These are phyloP conservation scores for Lasioglossum vierecki DNA, from an alignment of 2,888 invertebrate genomes.

Conservation along the genomic window DNA sequence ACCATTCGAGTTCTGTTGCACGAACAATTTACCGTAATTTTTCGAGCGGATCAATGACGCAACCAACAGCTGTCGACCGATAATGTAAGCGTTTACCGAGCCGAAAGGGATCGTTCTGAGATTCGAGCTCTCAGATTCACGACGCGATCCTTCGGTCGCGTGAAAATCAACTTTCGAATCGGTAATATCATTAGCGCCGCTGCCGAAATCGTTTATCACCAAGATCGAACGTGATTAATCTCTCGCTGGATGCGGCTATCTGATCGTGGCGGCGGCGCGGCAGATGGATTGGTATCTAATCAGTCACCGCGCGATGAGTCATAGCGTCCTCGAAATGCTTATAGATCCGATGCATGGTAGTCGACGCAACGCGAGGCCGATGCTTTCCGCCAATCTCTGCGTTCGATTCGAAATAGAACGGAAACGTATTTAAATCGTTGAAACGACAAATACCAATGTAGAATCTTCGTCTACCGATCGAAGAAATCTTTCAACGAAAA, in stretches of 20 bases:
- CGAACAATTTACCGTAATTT: conserved; percentile 41
- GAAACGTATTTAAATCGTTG: neutral
- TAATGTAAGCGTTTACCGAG: conserved; percentile 8
- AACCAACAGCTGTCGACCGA: conserved; percentile 35
- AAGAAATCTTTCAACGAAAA: neutral
- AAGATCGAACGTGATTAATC: conserved; percentile 68
- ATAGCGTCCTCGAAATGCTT: conserved; percentile 41
- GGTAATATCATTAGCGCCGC: conserved; percentile 58
- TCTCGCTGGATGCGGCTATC: conserved; percentile 59
- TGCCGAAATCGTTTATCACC: conserved; percentile 67
- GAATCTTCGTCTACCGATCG: neutral
- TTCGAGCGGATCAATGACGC: conserved; percentile 46
- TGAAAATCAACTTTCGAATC: conserved; percentile 54
- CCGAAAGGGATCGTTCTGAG: neutral
- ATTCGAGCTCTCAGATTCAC: neutral
- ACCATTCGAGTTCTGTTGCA: conserved; percentile 33
- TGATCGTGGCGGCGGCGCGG: conserved; percentile 54
- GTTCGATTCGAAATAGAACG: neutral
- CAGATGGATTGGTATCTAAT: conserved; percentile 73
- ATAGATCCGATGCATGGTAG: conserved; percentile 30
- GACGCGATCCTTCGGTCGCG: neutral
- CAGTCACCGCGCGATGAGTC: conserved; percentile 64
- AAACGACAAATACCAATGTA: neutral
- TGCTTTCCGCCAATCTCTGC: neutral
- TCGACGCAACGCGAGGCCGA: neutral